phyloP scores from a whole-genome alignment of 2,113 vertebrate species.

The Heptranchias perlo region DNA sequence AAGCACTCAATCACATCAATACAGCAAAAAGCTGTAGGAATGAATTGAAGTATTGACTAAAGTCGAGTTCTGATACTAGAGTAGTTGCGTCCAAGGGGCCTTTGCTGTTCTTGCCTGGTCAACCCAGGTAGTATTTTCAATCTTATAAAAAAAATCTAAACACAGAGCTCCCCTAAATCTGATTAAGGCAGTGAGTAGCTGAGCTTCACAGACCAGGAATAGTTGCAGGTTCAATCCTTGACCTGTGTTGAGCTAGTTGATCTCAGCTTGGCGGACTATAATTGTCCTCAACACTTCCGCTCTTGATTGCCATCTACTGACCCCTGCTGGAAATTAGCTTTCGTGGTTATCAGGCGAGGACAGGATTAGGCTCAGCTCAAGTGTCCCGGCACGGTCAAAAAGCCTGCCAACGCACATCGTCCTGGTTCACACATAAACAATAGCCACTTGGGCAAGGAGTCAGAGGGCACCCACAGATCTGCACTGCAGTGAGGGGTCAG shows the following conservation, averaged over 20 bases:
- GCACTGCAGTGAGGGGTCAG: neutral
- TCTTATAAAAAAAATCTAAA: neutral
- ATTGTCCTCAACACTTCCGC: neutral
- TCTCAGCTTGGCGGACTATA: neutral
- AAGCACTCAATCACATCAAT: neutral
- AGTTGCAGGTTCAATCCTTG: neutral
- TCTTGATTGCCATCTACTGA: slow-evolving; percentile 11
- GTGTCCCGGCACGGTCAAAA: neutral
- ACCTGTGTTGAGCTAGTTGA: neutral
- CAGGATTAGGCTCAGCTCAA: neutral
- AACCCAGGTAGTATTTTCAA: neutral
- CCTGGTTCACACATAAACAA: neutral
- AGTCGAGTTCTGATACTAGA: neutral
- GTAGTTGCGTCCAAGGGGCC: neutral
- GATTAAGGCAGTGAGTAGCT: neutral
- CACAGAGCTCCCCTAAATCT: neutral
- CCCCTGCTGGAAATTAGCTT: neutral
- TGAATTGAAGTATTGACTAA: slow-evolving; percentile 3
- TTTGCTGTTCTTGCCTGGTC: neutral
- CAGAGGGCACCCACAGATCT: neutral
- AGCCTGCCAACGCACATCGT: neutral
- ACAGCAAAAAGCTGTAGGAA: neutral
- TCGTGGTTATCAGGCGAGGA: neutral
- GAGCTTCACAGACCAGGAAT: neutral
- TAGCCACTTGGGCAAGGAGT: neutral